phyloP scores from a whole-genome alignment of 92 coral and sea anemone genomes.

The Pocillopora meandrina region DNA sequence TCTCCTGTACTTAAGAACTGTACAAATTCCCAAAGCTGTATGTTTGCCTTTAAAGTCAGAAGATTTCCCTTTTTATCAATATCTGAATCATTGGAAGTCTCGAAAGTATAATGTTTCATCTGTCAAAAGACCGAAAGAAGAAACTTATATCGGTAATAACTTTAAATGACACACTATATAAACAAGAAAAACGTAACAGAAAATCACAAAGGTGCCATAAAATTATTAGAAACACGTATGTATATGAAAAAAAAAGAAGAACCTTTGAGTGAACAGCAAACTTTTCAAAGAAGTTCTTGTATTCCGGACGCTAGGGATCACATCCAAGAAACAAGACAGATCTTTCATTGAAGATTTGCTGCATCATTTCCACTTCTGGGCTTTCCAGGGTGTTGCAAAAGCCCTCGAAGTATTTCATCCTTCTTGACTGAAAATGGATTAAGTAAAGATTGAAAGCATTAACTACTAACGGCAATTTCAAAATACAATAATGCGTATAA shows the following conservation, averaged over 20 bases:
- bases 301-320: slow-evolving; percentile 40
- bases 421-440: slow-evolving; percentile 28
- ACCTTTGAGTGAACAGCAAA: slow-evolving; percentile 63
- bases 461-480: no score
- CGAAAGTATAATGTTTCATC: slow-evolving; percentile 66
- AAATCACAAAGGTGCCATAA: no score
- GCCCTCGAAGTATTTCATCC: slow-evolving; percentile 46
- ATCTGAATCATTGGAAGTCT: slow-evolving; percentile 30
- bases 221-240: no score
- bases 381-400: slow-evolving; percentile 50
- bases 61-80: slow-evolving; percentile 52
- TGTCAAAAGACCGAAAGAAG: not conserved
- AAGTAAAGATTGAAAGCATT: no score
- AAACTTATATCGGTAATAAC: not conserved
- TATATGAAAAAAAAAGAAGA: no score
- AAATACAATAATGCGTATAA: no score
- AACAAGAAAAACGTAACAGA: no score
- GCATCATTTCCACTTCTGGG: slow-evolving; percentile 48
- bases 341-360: slow-evolving; percentile 50
- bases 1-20: slow-evolving; percentile 64
- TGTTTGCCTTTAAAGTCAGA: slow-evolving; percentile 47
- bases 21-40: slow-evolving; percentile 70
- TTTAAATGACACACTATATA: no score
- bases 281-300: slow-evolving; percentile 50
- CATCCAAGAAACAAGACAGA: slow-evolving; percentile 68